Evolutionary conservation across 2,888 invertebrate species (phyloP).

Genomic region (Phortica magna): DNA sequence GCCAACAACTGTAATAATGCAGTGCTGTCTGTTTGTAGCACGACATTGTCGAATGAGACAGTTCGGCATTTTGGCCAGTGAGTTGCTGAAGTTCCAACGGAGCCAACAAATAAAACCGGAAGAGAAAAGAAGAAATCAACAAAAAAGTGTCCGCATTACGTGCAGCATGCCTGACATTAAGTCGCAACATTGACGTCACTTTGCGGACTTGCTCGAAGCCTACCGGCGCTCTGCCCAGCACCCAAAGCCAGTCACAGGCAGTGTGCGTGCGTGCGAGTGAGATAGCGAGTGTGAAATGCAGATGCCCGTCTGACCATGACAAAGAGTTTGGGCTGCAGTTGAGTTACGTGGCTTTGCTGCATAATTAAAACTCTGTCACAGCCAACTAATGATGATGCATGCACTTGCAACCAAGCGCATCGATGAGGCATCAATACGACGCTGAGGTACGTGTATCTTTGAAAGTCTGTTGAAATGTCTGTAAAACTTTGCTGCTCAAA

Average conservation of each 20-base stretch:
- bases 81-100: neutral
- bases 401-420: neutral
- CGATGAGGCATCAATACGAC: neutral
- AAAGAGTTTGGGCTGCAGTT: conserved; percentile 3
- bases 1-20: conserved; percentile 37
- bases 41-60: conserved; percentile 5
- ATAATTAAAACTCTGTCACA: conserved; percentile 7
- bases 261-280: neutral
- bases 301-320: neutral
- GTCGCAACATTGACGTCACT: neutral
- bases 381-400: neutral
- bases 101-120: neutral
- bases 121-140: neutral
- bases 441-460: neutral
- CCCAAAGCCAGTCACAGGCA: neutral
- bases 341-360: conserved; percentile 1
- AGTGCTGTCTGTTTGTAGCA: conserved; percentile 34
- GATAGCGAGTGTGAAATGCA: neutral
- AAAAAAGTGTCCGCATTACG: conserved; percentile 36
- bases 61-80: conserved; percentile 1
- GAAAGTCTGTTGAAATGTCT: neutral
- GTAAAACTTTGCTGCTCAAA: neutral
- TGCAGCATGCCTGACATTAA: conserved; percentile 26
- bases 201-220: neutral
- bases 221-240: neutral